Conservation (phyloP, 30 jellyfish, hydroid and myxozoan genomes). For the Clytia hemisphaerica region DNA sequence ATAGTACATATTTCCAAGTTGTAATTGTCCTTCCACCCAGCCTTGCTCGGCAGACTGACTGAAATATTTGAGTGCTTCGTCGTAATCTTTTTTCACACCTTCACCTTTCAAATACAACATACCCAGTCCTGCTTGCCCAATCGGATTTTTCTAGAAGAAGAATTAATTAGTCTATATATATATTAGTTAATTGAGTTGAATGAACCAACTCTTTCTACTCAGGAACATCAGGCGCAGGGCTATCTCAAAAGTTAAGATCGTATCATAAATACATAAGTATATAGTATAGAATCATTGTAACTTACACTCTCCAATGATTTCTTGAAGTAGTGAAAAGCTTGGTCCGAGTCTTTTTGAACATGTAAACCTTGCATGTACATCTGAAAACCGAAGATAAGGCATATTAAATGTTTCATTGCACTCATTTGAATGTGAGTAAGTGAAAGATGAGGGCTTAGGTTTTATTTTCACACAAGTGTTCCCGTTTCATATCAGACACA, state of each 20-base stretch:
- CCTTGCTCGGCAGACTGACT: conserved; percentile 98
- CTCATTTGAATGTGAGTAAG: too few relatives aligned
- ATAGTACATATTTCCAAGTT: conserved; percentile 82
- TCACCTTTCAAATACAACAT: conserved; percentile 72
- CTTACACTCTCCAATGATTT: conserved; percentile 86
- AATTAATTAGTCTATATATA: too few relatives aligned
- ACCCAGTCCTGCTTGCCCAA: conserved; percentile 97
- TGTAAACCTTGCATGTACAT: conserved; percentile 67
- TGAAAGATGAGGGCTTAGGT: too few relatives aligned
- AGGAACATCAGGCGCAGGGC: too few relatives aligned
- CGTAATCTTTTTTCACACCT: conserved; percentile 79
- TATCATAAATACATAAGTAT: too few relatives aligned
- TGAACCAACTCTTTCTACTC: too few relatives aligned
- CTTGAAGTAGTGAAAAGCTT: conserved; percentile 57
- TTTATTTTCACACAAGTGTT: too few relatives aligned
- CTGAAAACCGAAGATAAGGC: conserved; percentile 11
- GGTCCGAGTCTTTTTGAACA: conserved; percentile 55
- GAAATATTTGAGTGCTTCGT: conserved; percentile 70
- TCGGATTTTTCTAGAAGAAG: conserved; percentile 77
- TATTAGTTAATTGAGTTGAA: too few relatives aligned
- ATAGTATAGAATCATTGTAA: too few relatives aligned
- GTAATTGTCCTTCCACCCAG: conserved; percentile 96
- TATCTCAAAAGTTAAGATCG: too few relatives aligned
- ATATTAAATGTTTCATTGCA: background rate
- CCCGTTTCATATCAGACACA: too few relatives aligned